Conservation (phyloP, 2,888 invertebrate genomes). For the Cephus nigrinus region DNA sequence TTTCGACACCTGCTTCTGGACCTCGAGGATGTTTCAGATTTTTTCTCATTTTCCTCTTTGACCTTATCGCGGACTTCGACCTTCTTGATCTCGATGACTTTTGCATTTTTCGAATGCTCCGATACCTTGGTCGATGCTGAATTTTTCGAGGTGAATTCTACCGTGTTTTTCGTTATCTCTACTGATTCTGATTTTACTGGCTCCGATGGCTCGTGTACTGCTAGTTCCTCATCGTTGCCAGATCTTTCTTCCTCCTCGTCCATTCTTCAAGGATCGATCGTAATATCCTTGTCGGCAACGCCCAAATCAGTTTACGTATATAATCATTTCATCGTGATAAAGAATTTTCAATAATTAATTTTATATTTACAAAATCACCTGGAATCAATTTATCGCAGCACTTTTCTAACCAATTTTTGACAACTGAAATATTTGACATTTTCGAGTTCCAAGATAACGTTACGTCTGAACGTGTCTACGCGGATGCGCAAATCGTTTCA, state of each 20-base stretch:
- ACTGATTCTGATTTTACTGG: background rate
- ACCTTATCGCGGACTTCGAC: background rate
- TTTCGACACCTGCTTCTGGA: slow-evolving; percentile 14
- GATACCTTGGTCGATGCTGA: background rate
- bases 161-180: background rate
- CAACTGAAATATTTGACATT: background rate
- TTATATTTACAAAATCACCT: background rate
- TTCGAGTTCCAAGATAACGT: background rate
- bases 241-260: background rate
- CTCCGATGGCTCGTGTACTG: background rate
- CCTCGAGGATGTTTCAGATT: background rate
- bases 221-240: background rate
- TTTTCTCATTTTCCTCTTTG: background rate
- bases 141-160: background rate
- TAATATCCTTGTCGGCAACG: background rate
- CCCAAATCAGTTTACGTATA: background rate
- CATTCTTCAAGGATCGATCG: background rate
- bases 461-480: background rate
- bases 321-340: background rate
- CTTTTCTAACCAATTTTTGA: background rate
- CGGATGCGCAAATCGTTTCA: background rate
- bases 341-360: background rate
- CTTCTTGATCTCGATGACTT: background rate
- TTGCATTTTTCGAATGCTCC: background rate
- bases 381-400: background rate